Evolutionary conservation across 2,888 invertebrate species (phyloP), one percentile per base, ranked within the genome.

Genomic region (Endomychus coccineus): DNA sequence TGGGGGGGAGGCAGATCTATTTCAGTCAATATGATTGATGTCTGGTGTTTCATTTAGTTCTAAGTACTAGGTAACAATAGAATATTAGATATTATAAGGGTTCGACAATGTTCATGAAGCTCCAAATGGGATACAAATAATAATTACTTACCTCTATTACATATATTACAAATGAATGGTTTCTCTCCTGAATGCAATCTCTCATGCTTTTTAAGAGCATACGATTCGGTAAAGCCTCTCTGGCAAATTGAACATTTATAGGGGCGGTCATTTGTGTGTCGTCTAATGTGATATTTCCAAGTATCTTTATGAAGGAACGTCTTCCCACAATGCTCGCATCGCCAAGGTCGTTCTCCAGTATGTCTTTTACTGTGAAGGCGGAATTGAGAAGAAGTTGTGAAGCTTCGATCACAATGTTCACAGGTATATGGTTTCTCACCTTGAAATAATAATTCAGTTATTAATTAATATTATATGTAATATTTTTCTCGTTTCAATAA

Each of bases 381-480:
- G 53, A 73, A 77, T 59, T 83, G 83, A 12, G 81, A 82, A 6
- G 80, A 80, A 1, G 83, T 83, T 21, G 83, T 81, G 63, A 85
- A 86, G 40, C 71, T 71, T 12, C 78, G 72, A 13, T 74, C 73
- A 48, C 84, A 84, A 27, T 71, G 65, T 23, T 71, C 64, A 59
- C 87, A 88, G 44, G 69, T 68, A 62, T 77, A 87, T 0, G 87
- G 88, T 52, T 83, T 82, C 59, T 83, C 84, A 0, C 85, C 82
- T 56, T 37, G 25, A 45, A 43, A 29, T n/a, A n/a, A n/a, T n/a
- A n/a, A n/a, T n/a, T n/a, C n/a, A n/a, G n/a, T n/a, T n/a, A n/a
- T n/a, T n/a, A n/a, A n/a, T n/a, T n/a, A 25, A 10, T n/a, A 25
- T 5, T n/a, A n/a, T n/a, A n/a, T n/a, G n/a, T n/a, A n/a, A n/a